Evolutionary conservation across 2,888 invertebrate genomes (phyloP), one percentile per base, ranked within the genome.

Genomic region (Torymus auratus): DNA sequence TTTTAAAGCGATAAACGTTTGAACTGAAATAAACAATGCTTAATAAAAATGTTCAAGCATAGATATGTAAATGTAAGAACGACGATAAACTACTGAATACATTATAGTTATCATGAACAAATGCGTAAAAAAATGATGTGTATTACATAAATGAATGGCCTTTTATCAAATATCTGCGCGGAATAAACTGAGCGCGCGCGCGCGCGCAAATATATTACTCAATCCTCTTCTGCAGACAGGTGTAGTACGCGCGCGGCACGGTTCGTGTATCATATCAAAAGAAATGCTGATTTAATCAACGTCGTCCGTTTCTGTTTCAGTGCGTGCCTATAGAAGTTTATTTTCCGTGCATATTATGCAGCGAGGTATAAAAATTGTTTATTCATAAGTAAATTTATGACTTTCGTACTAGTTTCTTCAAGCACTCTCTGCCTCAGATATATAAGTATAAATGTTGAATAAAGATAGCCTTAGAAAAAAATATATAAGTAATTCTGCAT

Each of bases 261-360:
- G 69, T 62, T 69, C 79, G 79, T 69, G 69, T 64, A 62, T 56
- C 69, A 52, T 74, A 80, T 80, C 79, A 64, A 62, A 55, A 69
- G 69, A 50, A 73, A 61, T 23, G 53, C 52, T 55, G 58, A 72
- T 67, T 73, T 41, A 20, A 72, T 78, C 72, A 56, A 60, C 55
- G 56, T 71, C 62, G 2, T 65, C 15, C 23, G 23, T 58, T 56
- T 70, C n/a, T 23, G 28, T 50, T 76, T 76, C 62, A 20, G 28
- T 20, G 62, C 15, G 62, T 52, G 53, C 52, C 41, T 41, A 61
- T 20, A 56, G 2, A 60, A 71, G 23, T 61, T 61, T 56, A 64
- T 64, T 64, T 52, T 71, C 20, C 73, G 13, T 17, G 41, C 73
- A 56, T 56, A 28, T 41, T 53, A 58, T 76, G 53, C 50, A 60